These are phyloP conservation scores for Hippopotamyrus pictus DNA, from an alignment of 2,797 vertebrate genomes.

Conservation along the genomic window DNA sequence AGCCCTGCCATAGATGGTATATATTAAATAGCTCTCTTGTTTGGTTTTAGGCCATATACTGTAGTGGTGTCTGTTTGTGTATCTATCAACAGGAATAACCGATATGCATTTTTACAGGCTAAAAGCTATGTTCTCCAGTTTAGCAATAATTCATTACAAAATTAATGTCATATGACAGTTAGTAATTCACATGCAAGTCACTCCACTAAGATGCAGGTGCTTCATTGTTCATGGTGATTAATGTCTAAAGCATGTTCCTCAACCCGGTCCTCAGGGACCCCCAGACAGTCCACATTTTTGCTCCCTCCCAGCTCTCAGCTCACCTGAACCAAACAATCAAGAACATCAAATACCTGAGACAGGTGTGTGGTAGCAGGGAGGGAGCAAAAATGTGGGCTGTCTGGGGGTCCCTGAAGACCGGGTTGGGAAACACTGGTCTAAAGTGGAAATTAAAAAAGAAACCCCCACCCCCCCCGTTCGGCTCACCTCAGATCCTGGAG, in stretches of 20 bases:
- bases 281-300: background rate
- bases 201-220: background rate
- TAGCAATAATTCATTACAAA: background rate
- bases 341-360: background rate
- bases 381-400: background rate
- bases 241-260: background rate
- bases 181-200: background rate
- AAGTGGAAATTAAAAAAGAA: background rate
- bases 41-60: too few relatives aligned
- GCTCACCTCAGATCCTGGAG: conserved; percentile 76
- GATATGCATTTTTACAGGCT: background rate
- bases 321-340: background rate
- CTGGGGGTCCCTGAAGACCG: background rate
- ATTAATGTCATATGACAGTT: background rate
- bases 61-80: background rate
- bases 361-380: background rate
- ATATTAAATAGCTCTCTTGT: background rate
- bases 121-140: background rate
- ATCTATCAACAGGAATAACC: background rate
- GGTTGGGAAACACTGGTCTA: background rate
- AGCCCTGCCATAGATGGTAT: background rate
- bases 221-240: background rate
- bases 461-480: background rate
- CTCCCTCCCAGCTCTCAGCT: background rate
- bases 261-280: background rate